These are phyloP conservation scores for Schlechtendalia chinensis DNA, from an alignment of 1,140 invertebrate species.

Conservation along the genomic window DNA sequence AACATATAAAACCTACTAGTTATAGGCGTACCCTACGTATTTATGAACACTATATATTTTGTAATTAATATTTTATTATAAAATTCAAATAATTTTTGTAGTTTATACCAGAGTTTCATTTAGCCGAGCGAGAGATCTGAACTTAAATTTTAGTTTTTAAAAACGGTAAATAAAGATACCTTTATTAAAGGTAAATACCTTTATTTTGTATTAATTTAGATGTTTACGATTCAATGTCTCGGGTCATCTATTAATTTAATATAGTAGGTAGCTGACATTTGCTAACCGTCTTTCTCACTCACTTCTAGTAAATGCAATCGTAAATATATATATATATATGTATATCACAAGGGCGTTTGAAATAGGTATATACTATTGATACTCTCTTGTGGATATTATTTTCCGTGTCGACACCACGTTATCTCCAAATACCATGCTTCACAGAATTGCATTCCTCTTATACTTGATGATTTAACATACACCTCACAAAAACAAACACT, in stretches of 20 bases:
- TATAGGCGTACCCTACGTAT: too few relatives aligned
- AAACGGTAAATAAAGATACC: slow-evolving; percentile 21
- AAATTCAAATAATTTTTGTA: neutral
- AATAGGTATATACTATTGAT: too few relatives aligned
- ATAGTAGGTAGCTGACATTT: neutral
- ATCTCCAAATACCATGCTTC: too few relatives aligned
- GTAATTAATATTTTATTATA: neutral
- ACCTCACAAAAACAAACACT: too few relatives aligned
- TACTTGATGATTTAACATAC: too few relatives aligned
- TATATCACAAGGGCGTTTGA: neutral
- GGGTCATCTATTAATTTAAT: neutral
- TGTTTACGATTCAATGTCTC: neutral
- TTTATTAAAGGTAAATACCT: too few relatives aligned
- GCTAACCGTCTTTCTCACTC: neutral
- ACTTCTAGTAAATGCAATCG: neutral
- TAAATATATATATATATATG: too few relatives aligned
- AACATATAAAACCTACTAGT: too few relatives aligned
- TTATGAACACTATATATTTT: neutral
- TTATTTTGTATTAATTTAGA: slow-evolving; percentile 27
- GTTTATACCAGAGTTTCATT: neutral
- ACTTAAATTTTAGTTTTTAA: too few relatives aligned
- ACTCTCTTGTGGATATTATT: too few relatives aligned
- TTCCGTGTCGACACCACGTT: too few relatives aligned
- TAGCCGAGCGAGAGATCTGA: neutral
- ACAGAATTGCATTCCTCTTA: too few relatives aligned